Evolutionary conservation across 92 coral and sea anemone species (phyloP).

Genomic region (Zoanthus gigantus): DNA sequence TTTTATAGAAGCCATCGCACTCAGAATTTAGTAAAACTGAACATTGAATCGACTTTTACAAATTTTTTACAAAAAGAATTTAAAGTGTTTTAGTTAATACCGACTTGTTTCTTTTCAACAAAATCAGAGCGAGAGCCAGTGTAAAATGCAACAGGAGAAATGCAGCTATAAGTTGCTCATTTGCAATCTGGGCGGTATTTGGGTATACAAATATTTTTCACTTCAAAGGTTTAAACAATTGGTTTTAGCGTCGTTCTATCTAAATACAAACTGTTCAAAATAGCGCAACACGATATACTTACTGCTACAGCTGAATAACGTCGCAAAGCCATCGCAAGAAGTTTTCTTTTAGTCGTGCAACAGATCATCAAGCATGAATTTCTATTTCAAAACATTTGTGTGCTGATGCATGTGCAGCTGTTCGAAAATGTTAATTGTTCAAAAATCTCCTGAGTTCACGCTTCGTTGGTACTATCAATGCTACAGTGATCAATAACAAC

Average conservation of each 20-base stretch:
- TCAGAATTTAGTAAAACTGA: not conserved
- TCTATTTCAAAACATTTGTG: not conserved
- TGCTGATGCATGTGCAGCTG: constrained; percentile 26
- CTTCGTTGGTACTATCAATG: not conserved
- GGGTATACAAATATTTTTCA: constrained; percentile 31
- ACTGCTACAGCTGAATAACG: constrained; percentile 1
- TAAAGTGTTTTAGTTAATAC: not conserved
- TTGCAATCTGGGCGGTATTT: not conserved
- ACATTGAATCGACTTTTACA: not conserved
- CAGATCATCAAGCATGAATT: not conserved
- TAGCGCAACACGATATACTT: constrained; percentile 7
- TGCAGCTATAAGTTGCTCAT: not conserved
- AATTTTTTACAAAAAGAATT: constrained; percentile 4
- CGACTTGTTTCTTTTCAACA: not conserved
- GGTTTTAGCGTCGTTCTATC: not conserved
- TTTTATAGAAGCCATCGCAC: not conserved
- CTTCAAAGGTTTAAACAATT: constrained; percentile 27
- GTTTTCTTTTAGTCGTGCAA: constrained; percentile 1
- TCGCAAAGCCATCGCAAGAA: constrained; percentile 8
- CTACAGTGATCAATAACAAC: not conserved
- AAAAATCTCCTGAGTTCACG: not conserved
- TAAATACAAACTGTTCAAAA: not conserved
- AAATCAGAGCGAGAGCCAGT: not conserved
- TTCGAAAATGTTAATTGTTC: not conserved
- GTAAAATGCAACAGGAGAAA: constrained; percentile 23